Evolutionary conservation across 2,888 invertebrate species (phyloP).

Genomic region (Lithosia quadra): DNA sequence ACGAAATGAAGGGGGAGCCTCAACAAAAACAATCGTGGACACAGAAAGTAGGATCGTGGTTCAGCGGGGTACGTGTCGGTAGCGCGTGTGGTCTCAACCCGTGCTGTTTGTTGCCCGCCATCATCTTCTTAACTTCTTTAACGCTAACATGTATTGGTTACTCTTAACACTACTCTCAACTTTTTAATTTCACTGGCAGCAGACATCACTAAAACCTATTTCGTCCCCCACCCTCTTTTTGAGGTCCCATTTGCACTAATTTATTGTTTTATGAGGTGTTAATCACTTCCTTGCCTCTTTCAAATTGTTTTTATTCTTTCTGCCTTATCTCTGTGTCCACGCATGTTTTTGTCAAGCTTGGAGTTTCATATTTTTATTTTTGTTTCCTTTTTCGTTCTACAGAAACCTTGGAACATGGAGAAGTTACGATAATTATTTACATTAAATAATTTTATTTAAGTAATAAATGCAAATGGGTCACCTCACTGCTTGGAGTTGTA

Average conservation of each 20-base stretch:
- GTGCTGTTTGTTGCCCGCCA: conserved; percentile 77
- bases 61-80: conserved; percentile 90
- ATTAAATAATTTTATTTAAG: conserved; percentile 47
- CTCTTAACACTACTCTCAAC: conserved; percentile 33
- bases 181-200: conserved; percentile 63
- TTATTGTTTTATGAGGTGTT: conserved; percentile 64
- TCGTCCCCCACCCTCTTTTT: conserved; percentile 76
- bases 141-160: conserved; percentile 46
- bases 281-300: conserved; percentile 60
- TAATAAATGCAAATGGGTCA: conserved; percentile 84
- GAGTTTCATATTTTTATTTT: conserved; percentile 41
- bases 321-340: conserved; percentile 83
- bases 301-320: conserved; percentile 65
- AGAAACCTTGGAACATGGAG: conserved; percentile 50
- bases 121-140: conserved; percentile 40
- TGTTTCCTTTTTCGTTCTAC: conserved; percentile 58
- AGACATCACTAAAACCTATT: conserved; percentile 72
- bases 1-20: conserved; percentile 77
- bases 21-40: conserved; percentile 89
- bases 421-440: conserved; percentile 43
- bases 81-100: conserved; percentile 74
- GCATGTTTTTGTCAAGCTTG: conserved; percentile 78
- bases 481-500: conserved; percentile 70
- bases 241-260: conserved; percentile 85
- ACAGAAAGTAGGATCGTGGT: conserved; percentile 91